Percentiles rank a stretch among this genome's conserved stretches.
phyloP scores from a whole-genome alignment of 2,888 invertebrate genomes.

The Erebia palarica region DNA sequence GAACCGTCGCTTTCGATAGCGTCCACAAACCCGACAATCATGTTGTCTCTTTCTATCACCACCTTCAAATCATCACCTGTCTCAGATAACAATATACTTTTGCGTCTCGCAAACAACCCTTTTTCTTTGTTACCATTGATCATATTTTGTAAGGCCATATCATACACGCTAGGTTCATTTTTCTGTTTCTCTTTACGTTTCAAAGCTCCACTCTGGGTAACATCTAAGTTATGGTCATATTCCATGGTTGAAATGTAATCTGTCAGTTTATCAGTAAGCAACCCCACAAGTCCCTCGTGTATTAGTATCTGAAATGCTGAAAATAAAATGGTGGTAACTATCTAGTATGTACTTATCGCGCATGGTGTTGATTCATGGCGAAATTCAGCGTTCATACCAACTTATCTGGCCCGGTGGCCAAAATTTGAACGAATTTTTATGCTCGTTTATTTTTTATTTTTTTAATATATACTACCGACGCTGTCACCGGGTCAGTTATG shows the following conservation, averaged over 20 bases:
- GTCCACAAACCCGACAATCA: conserved; percentile 74
- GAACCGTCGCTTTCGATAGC: conserved; percentile 67
- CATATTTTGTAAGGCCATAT: conserved; percentile 32
- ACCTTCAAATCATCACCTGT: conserved; percentile 70
- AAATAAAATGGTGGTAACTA: background rate
- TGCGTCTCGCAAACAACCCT: conserved; percentile 58
- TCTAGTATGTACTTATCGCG: background rate
- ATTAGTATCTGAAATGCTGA: conserved; percentile 75
- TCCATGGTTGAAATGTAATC: conserved; percentile 68
- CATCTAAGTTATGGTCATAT: conserved; percentile 64
- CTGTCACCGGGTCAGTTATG: no score
- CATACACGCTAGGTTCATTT: conserved; percentile 35
- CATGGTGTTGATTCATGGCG: no score
- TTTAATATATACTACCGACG: no score
- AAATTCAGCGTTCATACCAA: no score
- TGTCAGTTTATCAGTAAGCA: conserved; percentile 70
- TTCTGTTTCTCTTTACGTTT: conserved; percentile 33
- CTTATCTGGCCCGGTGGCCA: no score
- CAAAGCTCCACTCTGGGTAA: conserved; percentile 23
- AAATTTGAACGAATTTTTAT: no score
- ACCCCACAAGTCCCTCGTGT: conserved; percentile 69
- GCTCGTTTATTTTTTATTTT: no score
- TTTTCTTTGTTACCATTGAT: conserved; percentile 40
- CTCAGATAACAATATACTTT: conserved; percentile 52
- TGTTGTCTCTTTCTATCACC: conserved; percentile 76